These are phyloP conservation scores for Helobdella robusta DNA, from an alignment of 2,888 invertebrate genomes.

Conservation along the genomic window DNA sequence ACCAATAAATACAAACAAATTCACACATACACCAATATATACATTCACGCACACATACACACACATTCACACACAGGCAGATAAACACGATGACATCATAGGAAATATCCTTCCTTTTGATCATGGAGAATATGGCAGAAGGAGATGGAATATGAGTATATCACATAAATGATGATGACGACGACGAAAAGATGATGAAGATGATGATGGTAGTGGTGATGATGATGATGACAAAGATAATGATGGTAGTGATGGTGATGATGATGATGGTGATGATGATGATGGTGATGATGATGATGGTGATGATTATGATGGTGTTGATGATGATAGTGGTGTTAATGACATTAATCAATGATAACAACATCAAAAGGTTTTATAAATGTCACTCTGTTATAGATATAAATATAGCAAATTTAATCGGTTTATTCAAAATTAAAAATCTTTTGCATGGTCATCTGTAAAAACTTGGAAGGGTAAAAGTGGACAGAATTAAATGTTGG, in stretches of 20 bases:
- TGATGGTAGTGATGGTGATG: slow-evolving; percentile 21
- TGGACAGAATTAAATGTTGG: no score
- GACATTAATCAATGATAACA: no score
- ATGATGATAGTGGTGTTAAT: background rate
- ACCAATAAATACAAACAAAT: background rate
- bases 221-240: slow-evolving; percentile 8
- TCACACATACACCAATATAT: background rate
- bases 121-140: no score
- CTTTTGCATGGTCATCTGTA: no score
- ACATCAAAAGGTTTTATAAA: no score
- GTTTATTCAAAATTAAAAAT: no score
- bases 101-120: no score
- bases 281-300: slow-evolving; percentile 21
- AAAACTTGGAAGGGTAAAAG: no score
- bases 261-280: slow-evolving; percentile 16
- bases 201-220: slow-evolving; percentile 7
- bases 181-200: slow-evolving; percentile 16
- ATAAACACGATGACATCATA: background rate
- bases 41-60: background rate
- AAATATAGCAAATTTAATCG: no score
- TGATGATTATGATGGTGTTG: background rate
- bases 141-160: no score
- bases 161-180: no score
- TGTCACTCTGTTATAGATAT: no score
- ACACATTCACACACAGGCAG: background rate